Base-by-base conservation (phyloP, 2,113 vertebrate genomes). In the Rana temporaria region DNA sequence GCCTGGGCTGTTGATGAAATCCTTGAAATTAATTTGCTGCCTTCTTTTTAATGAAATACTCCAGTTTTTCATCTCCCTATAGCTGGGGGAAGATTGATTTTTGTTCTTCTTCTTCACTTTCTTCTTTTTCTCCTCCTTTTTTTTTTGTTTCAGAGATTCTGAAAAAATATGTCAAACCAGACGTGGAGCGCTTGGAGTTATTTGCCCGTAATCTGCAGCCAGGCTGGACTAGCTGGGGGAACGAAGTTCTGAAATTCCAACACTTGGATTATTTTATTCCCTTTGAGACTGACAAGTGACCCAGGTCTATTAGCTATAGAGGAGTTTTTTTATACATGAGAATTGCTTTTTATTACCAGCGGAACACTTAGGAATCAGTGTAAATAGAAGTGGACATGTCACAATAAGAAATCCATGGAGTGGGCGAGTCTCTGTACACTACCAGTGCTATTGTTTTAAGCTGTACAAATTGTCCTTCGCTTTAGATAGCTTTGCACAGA, bases 191-290 rank as follows among this genome's bases (percentile, higher is more conserved):
- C 89, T 91, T 99, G 92, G 97, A 99, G 89, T 86, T 98, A 88
- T 99, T 99, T 88, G 97, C 98, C 84, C 93, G 97, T 81, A 96
- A 88, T 88, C 94, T 99, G 16, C 97, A 96, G 83, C 95, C 96
- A 0, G 97, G 96, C 30, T 99, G 98, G 96, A 97, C 96, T 81
- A 98, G 98, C 86, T 99, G 98, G 97, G 98, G 98, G 84, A 99
- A 99, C 0, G 97, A 99, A 89, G 98, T 97, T 82, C 92, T 99
- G 77, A 97, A 97, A 90, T 98, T 98, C 84, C 98, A 99, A 87
- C 97, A 97, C 9, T 17, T 90, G 11, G 95, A 93, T 86, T 99
- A 97, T 86, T 95, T 94, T 78, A 84, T 86, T 85, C 63, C 79
- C 83, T 15, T 85, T 48, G 63, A 72, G 68, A 85, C 88, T 68